Conservation (phyloP, 2,888 invertebrate species). For the Melangyna quadrimaculata region DNA sequence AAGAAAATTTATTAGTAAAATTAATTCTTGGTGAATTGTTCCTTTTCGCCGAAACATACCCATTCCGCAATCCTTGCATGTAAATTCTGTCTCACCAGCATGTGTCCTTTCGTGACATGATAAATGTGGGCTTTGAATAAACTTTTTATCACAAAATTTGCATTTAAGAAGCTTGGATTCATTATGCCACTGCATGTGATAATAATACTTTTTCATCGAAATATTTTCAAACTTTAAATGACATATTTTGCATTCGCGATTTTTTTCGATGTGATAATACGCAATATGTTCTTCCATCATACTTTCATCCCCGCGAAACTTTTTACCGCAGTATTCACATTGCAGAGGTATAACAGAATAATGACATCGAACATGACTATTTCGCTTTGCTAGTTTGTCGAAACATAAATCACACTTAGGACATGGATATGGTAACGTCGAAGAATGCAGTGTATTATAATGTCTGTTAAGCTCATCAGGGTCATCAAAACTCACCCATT, state of each 20-base stretch:
- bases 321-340: conserved; percentile 44
- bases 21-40: background rate
- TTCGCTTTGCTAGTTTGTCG: conserved; percentile 29
- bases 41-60: background rate
- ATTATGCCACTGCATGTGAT: conserved; percentile 58
- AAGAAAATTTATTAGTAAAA: background rate
- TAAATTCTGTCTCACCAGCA: background rate
- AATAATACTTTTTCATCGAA: conserved; percentile 36
- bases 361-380: conserved; percentile 51
- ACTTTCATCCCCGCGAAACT: conserved; percentile 33
- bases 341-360: background rate
- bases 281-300: conserved; percentile 54
- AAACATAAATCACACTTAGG: conserved; percentile 41
- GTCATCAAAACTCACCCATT: conserved; percentile 48
- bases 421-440: conserved; percentile 31
- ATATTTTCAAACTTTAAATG: conserved; percentile 22
- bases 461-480: conserved; percentile 42
- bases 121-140: conserved; percentile 50
- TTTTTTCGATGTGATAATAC: conserved; percentile 35
- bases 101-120: conserved; percentile 41
- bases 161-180: conserved; percentile 54
- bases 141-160: conserved; percentile 58
- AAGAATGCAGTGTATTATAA: conserved; percentile 39
- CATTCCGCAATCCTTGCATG: conserved; percentile 32
- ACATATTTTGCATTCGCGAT: conserved; percentile 33